Conservation (phyloP, 2,888 invertebrate genomes). For the Isotomurus palustris region DNA sequence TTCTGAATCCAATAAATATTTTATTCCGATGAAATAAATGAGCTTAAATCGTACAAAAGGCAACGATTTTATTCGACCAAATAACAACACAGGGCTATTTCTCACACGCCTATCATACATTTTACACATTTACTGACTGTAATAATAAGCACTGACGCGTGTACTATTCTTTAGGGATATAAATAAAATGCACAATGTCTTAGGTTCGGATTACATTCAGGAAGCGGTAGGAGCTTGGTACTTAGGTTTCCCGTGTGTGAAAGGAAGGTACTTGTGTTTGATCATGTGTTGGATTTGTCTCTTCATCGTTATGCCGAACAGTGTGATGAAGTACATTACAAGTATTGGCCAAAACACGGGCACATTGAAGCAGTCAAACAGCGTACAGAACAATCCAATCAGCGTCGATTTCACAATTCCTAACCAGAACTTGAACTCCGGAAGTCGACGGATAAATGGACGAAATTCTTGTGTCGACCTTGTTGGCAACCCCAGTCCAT, state of each 20-base stretch:
- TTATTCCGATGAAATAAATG: no score
- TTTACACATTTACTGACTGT: constrained; percentile 3
- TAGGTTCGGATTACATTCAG: background rate
- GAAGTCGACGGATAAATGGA: constrained; percentile 91
- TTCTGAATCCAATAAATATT: no score
- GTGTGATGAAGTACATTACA: constrained; percentile 98
- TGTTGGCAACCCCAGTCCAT: constrained; percentile 93
- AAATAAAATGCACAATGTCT: constrained; percentile 10
- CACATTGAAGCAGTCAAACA: constrained; percentile 96
- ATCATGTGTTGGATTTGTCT: constrained; percentile 99
- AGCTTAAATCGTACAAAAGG: no score
- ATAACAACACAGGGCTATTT: no score
- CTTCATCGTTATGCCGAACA: constrained; percentile 99
- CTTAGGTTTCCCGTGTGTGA: constrained; percentile 95
- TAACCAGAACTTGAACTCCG: constrained; percentile 99
- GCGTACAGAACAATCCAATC: constrained; percentile 84
- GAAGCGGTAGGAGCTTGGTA: constrained; percentile 58
- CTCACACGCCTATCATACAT: no score
- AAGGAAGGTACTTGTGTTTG: constrained; percentile 97
- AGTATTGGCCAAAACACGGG: constrained; percentile 99
- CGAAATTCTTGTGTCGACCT: constrained; percentile 84
- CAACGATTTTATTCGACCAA: no score
- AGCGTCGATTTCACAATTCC: constrained; percentile 91
- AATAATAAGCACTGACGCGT: no score
- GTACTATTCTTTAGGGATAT: no score